A percentile compares a stretch with the other conserved stretches of the same genome.
phyloP scores from a whole-genome alignment of 2,113 vertebrate species.

The Mormoops blainvillei region DNA sequence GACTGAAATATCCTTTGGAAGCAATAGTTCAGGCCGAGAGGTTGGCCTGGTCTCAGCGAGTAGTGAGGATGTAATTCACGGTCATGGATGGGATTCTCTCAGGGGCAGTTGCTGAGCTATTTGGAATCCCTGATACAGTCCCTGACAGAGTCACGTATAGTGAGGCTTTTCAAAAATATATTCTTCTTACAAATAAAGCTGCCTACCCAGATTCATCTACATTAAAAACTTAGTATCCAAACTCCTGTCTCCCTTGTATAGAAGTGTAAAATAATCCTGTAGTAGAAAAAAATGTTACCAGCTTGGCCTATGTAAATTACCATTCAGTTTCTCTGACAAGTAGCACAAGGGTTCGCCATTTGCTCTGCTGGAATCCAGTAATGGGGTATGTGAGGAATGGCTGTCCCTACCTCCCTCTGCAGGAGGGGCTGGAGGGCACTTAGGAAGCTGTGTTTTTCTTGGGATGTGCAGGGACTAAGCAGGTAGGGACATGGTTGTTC shows the following conservation, averaged over 20 bases:
- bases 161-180: not conserved
- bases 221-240: not conserved
- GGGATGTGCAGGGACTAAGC: not conserved
- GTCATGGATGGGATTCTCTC: not conserved
- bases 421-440: not conserved
- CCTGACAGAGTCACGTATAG: not conserved
- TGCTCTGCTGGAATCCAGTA: not conserved
- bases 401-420: not conserved
- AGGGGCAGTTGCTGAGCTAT: not conserved
- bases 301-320: not conserved
- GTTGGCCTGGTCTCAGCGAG: not conserved
- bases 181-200: not conserved
- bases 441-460: not conserved
- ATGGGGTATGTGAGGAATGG: not conserved
- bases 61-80: not conserved
- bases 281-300: not conserved
- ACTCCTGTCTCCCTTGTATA: not conserved
- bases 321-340: not conserved
- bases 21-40: slow-evolving; percentile 6
- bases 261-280: not conserved
- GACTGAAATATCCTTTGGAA: slow-evolving; percentile 31
- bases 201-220: not conserved
- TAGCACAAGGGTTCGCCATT: not conserved
- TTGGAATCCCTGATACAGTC: not conserved
- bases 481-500: not conserved